Conservation (phyloP, 2,113 vertebrate species). For the Ptyas mucosa region DNA sequence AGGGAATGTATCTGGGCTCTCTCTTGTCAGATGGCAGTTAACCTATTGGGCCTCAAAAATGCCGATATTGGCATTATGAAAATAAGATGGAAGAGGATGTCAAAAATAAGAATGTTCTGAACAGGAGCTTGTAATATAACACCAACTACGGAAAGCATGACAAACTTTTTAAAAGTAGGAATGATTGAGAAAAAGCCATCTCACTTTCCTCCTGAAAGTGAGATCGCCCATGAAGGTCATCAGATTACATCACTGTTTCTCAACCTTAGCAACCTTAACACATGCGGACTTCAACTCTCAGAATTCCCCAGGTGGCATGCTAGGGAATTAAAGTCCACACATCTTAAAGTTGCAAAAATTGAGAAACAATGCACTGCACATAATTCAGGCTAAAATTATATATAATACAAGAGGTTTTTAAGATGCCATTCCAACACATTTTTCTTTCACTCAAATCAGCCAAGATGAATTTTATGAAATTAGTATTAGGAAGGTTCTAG, state of each 20-base stretch:
- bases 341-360: no score
- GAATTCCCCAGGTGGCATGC: no score
- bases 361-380: no score
- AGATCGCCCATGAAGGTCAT: background rate
- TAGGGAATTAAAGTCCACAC: no score
- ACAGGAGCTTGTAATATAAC: background rate
- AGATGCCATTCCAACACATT: background rate
- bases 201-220: background rate
- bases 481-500: no score
- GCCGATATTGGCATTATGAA: background rate
- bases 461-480: background rate
- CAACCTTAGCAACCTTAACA: no score
- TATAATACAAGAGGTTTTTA: no score
- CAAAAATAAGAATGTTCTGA: background rate
- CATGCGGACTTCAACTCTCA: no score
- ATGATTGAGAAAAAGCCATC: background rate
- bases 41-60: background rate
- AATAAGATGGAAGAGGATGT: background rate
- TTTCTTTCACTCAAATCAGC: background rate
- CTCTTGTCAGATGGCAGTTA: background rate
- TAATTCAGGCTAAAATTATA: background rate
- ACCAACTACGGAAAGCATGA: background rate
- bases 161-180: background rate
- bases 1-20: background rate
- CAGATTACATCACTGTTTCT: background rate